Evolutionary conservation across 37 sponge, comb jelly and placozoan genomes (phyloP).

Genomic region (Aplysina aerophoba): DNA sequence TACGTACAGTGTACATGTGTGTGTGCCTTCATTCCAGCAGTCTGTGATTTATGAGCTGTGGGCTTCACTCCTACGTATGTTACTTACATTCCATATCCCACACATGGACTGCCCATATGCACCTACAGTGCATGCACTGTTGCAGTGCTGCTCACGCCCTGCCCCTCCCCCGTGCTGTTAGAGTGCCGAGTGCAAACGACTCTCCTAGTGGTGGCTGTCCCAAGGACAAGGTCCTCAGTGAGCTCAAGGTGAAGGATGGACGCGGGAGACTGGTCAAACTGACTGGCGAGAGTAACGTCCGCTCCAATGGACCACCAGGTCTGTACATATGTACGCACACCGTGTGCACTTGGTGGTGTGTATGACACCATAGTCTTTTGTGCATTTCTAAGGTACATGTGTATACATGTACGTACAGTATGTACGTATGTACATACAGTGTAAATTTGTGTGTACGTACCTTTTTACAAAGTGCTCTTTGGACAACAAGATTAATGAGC

Average conservation of each 20-base stretch:
- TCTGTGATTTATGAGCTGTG: too few species aligned
- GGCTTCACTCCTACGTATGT: too few species aligned
- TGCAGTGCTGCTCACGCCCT: not conserved
- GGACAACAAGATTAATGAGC: too few species aligned
- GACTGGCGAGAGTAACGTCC: too few species aligned
- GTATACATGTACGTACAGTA: not conserved
- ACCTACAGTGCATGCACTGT: not conserved
- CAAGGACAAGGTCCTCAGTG: not conserved
- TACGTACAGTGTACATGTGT: slow-evolving; percentile 41
- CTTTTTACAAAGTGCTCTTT: not conserved
- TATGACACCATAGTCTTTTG: too few species aligned
- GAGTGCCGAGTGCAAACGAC: not conserved
- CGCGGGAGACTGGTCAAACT: too few species aligned
- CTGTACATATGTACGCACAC: too few species aligned
- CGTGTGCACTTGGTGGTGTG: too few species aligned
- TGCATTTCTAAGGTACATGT: not conserved
- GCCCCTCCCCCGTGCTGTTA: not conserved
- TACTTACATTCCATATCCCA: too few species aligned
- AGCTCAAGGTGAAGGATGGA: too few species aligned
- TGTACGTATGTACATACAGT: not conserved
- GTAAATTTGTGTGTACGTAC: not conserved
- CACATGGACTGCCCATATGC: not conserved
- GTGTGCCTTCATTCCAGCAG: too few species aligned
- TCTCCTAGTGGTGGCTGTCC: not conserved
- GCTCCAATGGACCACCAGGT: too few species aligned